Percentiles rank a stretch among this genome's conserved stretches.
Conservation (phyloP, 2,888 invertebrate genomes). For the Strigamia transsilvanica region DNA sequence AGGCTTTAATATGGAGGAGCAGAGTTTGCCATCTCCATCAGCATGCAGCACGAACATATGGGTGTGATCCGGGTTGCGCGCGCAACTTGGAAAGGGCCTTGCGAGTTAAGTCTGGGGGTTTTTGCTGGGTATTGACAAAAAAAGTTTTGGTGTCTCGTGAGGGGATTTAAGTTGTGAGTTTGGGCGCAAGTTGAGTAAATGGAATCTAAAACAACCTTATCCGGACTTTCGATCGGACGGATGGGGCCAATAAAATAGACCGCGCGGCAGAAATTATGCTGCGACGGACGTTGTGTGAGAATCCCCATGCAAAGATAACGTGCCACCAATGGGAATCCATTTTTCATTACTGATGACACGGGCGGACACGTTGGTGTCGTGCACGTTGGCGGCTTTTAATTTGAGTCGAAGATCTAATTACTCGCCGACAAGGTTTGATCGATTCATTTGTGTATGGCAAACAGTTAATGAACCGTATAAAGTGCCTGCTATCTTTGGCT, state of each 20-base stretch:
- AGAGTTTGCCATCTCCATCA: neutral
- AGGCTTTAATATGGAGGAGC: slow-evolving; percentile 1
- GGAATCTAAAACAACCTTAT: slow-evolving; percentile 16
- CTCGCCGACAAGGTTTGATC: slow-evolving; percentile 23
- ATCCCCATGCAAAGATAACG: slow-evolving; percentile 21
- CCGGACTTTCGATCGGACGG: slow-evolving; percentile 1
- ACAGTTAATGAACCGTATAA: slow-evolving; percentile 15
- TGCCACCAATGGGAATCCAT: slow-evolving; percentile 21
- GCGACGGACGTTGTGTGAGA: slow-evolving; percentile 11
- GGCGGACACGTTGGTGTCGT: slow-evolving; percentile 21
- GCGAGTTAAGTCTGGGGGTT: slow-evolving; percentile 6
- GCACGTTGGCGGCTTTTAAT: slow-evolving; percentile 15
- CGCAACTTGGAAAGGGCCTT: slow-evolving; percentile 11
- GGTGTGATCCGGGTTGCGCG: neutral
- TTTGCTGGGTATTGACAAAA: slow-evolving; percentile 7
- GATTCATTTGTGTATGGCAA: slow-evolving; percentile 26
- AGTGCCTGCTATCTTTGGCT: neutral
- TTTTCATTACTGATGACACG: slow-evolving; percentile 30
- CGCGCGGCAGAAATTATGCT: slow-evolving; percentile 5
- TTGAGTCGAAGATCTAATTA: slow-evolving; percentile 10
- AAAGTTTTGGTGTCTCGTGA: slow-evolving; percentile 25
- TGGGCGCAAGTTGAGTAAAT: slow-evolving; percentile 16
- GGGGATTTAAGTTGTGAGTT: slow-evolving; percentile 26
- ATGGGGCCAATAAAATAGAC: slow-evolving; percentile 30
- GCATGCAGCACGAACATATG: neutral